Base-by-base conservation (phyloP, 2,113 vertebrate species). In the Nothobranchius furzeri region DNA sequence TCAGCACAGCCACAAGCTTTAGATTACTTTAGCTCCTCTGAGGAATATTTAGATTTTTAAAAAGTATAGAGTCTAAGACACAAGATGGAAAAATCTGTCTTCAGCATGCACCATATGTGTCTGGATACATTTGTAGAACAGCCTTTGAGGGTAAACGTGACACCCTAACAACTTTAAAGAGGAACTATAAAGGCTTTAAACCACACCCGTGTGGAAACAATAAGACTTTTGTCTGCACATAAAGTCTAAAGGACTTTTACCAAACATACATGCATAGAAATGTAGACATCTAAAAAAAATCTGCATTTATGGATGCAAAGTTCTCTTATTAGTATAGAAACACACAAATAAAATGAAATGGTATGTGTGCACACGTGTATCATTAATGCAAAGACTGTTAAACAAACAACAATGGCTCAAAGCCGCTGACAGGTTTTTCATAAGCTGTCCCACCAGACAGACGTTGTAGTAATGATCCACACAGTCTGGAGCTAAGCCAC, bases 81-180 rank as follows among this genome's bases (percentile, higher is more conserved):
- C 49, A 49, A 80, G 53, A 60, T 68, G 36, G 0, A 0, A 59
- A 79, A 75, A 60, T 15, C 48, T 46, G 36, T 24, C 9, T 40
- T 66, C 14, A 84, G 83, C 76, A 40, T 61, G 36, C 12, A 78
- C 75, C 87, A 79, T 58, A 81, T 87, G 85, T 83, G 56, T 70
- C 43, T 13, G 55, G 58, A 64, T 73, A 64, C 54, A 60, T 24
- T 60, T 2, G 0, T 48, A 69, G 45, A 69, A 73, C 76, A 78
- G 71, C 47, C 7, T 13, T 52, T 17, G 46, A 75, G 62, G 53
- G 43, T 65, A 51, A 68, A 79, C 50, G 53, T 68, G 63, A 85
- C 83, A 77, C 78, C 63, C 12, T 55, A 42, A 47, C 8, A 1
- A 13, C 68, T 76, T 64, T 77, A 53, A 68, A 81, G 57, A 37